phyloP scores from a whole-genome alignment of 2,888 invertebrate species.

The Synanthedon myopaeformis region DNA sequence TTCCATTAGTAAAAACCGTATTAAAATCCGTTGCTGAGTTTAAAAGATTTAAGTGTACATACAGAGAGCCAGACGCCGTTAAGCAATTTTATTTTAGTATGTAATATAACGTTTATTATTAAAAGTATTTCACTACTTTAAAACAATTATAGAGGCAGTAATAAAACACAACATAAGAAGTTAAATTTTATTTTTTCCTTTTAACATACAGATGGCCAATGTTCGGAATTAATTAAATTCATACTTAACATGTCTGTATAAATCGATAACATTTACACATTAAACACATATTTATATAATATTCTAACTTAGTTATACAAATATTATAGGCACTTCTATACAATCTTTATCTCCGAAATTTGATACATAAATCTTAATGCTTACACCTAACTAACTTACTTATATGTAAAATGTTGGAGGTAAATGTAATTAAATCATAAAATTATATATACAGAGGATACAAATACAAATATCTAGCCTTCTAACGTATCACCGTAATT shows the following conservation, averaged over 20 bases:
- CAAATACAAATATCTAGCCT: slow-evolving; percentile 3
- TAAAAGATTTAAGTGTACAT: too few relatives aligned
- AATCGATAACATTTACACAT: neutral
- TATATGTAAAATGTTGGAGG: neutral
- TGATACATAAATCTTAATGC: too few relatives aligned
- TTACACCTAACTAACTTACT: neutral
- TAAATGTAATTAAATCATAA: neutral
- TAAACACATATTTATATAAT: slow-evolving; percentile 3
- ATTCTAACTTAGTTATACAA: slow-evolving; percentile 1
- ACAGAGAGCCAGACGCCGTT: too few relatives aligned
- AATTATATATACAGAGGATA: neutral
- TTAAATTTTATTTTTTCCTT: slow-evolving; percentile 22
- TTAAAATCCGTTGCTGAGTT: too few relatives aligned
- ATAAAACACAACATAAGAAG: neutral
- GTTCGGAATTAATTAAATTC: slow-evolving; percentile 13
- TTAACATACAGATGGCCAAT: slow-evolving; percentile 42
- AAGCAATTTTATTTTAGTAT: too few relatives aligned
- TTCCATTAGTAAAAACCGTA: too few relatives aligned
- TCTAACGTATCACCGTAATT: slow-evolving; percentile 9
- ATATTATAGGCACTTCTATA: neutral
- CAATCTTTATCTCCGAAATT: neutral
- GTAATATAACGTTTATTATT: too few relatives aligned
- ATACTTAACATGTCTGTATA: slow-evolving; percentile 15
- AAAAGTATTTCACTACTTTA: too few relatives aligned
- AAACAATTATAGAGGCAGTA: too few relatives aligned